Base-by-base conservation (phyloP, 2,797 vertebrate species). In the Parauchenoglanis ngamensis region DNA sequence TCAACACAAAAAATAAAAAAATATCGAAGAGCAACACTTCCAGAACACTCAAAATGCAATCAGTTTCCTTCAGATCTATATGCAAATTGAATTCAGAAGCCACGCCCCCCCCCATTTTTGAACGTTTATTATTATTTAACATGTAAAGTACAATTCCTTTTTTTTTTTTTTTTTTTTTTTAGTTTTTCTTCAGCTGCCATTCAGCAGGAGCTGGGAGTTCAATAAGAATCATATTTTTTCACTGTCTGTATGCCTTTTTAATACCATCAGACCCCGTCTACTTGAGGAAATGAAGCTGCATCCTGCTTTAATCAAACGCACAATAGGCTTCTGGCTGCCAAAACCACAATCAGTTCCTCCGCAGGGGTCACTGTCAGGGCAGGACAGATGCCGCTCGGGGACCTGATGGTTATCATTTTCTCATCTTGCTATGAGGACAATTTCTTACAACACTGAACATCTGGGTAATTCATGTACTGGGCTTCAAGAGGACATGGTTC, bases 221-320 rank as follows among this genome's bases (percentile, higher is more conserved):
- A 40, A 79, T 79, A 59, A 23, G 56, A 44, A 15, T 35, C 31
- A 4, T 61, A 80, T 80, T 80, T 59, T 79, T 15, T 4, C 56
- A 13, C 35, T 40, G 77, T 61, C 56, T 79, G 21, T 59, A 0
- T 44, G 31, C 56, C 2, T 35, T 80, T 59, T 61, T 61, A 80
- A 80, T 80, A 13, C 78, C 21, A 40, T 61, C 35, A 44, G 56
- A 25, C 78, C 11, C 1, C 4, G 21, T 80, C 56, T 23, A 40
- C 54, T 25, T 61, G 35, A 80, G 67, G 76, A 85, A 85, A 88
- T 88, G 63, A 70, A 75, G 63, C 28, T 79, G 83, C 63, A 80
- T 85, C 83, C 28, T 17, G 13, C 83, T 88, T 88, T 88, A 80
- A 72, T 88, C 65, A 88, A 85, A 72, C 63, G 54, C 83, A 61